phyloP scores from a whole-genome alignment of 2,797 vertebrate genomes.

The Falco naumanni region DNA sequence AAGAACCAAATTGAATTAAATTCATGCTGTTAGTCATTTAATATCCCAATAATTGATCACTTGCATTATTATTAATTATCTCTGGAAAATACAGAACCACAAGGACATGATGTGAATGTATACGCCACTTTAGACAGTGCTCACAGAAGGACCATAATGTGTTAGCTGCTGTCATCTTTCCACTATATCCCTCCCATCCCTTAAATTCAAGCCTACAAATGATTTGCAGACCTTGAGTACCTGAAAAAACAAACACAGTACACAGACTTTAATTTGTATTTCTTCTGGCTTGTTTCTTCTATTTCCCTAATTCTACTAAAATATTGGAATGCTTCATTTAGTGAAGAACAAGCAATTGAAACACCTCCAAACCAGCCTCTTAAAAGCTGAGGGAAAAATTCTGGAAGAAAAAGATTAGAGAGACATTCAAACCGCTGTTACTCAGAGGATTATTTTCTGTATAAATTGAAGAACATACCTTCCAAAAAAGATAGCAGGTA shows the following conservation, averaged over 20 bases:
- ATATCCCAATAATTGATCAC: neutral
- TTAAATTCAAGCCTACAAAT: neutral
- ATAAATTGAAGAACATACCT: neutral
- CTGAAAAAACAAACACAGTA: neutral
- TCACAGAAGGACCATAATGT: neutral
- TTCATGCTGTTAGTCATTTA: neutral
- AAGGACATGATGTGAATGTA: neutral
- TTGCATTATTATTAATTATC: neutral
- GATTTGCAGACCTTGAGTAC: neutral
- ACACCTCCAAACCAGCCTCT: neutral
- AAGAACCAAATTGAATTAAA: neutral
- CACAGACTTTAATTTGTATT: neutral
- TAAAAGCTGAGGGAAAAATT: neutral
- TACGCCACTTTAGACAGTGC: neutral
- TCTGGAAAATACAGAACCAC: neutral
- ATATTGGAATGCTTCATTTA: neutral
- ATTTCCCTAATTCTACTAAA: neutral
- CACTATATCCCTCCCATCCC: neutral
- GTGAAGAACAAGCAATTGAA: neutral
- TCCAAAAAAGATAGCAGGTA: neutral
- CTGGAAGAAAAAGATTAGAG: neutral
- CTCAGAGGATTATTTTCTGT: neutral
- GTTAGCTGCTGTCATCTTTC: neutral
- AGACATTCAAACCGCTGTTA: neutral
- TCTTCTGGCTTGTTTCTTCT: neutral